Evolutionary conservation across 1,140 invertebrate species (phyloP), one percentile per base, ranked within the genome.

Genomic region (Cherax destructor): DNA sequence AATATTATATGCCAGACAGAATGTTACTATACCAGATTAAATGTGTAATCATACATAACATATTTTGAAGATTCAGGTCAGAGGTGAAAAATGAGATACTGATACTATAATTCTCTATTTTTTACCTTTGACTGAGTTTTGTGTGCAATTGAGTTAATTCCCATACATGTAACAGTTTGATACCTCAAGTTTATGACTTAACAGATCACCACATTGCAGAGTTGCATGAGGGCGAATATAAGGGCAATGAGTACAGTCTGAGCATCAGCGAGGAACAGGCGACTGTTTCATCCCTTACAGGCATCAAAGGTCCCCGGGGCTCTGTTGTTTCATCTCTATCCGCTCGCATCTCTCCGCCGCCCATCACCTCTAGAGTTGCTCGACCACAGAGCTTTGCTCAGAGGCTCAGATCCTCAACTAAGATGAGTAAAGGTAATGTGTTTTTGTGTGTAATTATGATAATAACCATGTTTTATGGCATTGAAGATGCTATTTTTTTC

Each of bases 301-400:
- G 92, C 61, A 91, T 92, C 56, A 92, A 85, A 49, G 92, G 88
- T 50, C 92, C 91, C 2, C 81, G 92, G 30, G 92, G 91, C 11
- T 93, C 92, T 18, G 92, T 93, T 24, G 92, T 91, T 24, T 93
- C 92, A 59, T 93, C 92, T n/a, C 77, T 93, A 4, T 93, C 92
- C 1, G 83, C 89, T 10, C 90, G 85, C 13, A 83, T 91, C n/a
- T 89, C 89, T 16, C 81, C 92, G 0, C 90, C 86, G 10, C 92
- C 91, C 16, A 49, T 79, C 11, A 61, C 89, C 47, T 77, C 89
- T 24, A 80, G 91, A 83, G 65, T 92, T 18, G 96, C 97, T 1
- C 94, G 97, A 18, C 97, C 97, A 4, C 97, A 98, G 94, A 97
- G 97, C 93, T 98, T 98, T 94, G 97, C 97, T 3, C 97, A 98